phyloP scores from a whole-genome alignment of 2,113 vertebrate genomes.

The Columbina picui region DNA sequence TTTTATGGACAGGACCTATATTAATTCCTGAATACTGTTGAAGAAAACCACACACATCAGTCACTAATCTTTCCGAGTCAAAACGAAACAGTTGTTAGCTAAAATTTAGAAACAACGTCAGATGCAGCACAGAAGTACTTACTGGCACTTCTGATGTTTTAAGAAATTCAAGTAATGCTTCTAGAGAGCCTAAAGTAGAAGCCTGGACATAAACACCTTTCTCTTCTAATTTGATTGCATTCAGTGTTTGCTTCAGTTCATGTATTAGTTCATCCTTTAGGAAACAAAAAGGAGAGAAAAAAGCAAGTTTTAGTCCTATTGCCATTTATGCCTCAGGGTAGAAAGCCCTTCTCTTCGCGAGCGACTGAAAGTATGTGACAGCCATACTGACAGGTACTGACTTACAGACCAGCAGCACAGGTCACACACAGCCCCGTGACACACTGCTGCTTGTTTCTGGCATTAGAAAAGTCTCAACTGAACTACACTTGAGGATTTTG shows the following conservation, averaged over 20 bases:
- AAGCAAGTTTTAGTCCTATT: not conserved
- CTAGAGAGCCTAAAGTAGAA: conserved; percentile 94
- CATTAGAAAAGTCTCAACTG: not conserved
- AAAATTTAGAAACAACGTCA: not conserved
- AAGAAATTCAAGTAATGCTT: conserved; percentile 96
- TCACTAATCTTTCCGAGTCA: not conserved
- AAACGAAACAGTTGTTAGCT: not conserved
- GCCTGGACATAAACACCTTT: conserved; percentile 98
- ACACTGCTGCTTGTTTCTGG: not conserved
- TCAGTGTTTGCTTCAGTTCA: conserved; percentile 96
- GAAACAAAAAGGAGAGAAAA: not conserved
- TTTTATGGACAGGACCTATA: conserved; percentile 98
- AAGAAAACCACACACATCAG: not conserved
- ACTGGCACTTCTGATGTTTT: conserved; percentile 93
- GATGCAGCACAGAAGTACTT: conserved; percentile 56
- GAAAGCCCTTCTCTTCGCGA: not conserved
- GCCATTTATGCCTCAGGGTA: not conserved
- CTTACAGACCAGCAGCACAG: not conserved
- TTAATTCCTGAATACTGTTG: conserved; percentile 96
- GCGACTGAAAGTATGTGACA: not conserved
- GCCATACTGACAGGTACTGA: not conserved
- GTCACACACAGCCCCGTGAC: not conserved
- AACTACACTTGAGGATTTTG: not conserved
- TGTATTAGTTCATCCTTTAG: conserved; percentile 92
- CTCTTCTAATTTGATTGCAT: conserved; percentile 95